phyloP scores from a whole-genome alignment of 2,888 invertebrate genomes.

The Bimastos eiseni region DNA sequence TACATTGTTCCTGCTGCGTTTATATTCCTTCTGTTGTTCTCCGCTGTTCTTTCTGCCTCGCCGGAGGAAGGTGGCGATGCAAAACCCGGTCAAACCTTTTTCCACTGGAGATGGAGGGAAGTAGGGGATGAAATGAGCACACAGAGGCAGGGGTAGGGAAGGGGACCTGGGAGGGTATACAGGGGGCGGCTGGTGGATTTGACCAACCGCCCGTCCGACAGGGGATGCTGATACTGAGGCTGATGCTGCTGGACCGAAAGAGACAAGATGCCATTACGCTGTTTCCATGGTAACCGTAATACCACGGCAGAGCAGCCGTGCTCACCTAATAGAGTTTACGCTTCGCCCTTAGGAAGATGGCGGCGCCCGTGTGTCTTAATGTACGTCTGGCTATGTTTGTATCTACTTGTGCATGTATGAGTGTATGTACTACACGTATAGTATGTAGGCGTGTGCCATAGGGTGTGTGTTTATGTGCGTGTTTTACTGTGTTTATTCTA shows the following conservation, averaged over 20 bases:
- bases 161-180: not conserved
- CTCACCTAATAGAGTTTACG: not conserved
- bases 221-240: not conserved
- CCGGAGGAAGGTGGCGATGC: not conserved
- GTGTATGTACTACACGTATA: not conserved
- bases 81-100: too few species aligned
- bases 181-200: not conserved
- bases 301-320: not conserved
- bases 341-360: slow-evolving; percentile 4
- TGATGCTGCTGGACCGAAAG: not conserved
- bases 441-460: too few species aligned
- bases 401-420: too few species aligned
- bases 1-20: not conserved
- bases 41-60: not conserved
- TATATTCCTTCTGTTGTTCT: not conserved
- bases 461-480: too few species aligned
- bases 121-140: not conserved
- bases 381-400: not conserved
- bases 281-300: slow-evolving; percentile 13
- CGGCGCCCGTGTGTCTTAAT: not conserved
- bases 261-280: slow-evolving; percentile 13
- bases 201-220: slow-evolving; percentile 5
- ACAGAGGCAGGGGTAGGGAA: not conserved
- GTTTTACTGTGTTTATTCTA: too few species aligned
- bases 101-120: not conserved